Conservation (phyloP, 2,797 vertebrate species). For the Sarcophilus harrisii region DNA sequence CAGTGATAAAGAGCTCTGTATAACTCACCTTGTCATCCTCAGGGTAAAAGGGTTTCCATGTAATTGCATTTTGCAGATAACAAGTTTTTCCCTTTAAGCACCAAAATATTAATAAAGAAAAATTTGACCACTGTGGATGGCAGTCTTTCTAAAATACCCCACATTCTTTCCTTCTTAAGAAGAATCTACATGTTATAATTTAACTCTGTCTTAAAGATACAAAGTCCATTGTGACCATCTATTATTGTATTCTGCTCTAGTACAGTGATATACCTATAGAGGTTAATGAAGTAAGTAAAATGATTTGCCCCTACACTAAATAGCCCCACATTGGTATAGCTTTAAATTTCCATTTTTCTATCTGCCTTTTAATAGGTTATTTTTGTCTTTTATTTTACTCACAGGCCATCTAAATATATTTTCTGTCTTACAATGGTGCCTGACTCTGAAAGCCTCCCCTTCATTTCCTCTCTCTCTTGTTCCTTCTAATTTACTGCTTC, state of each 20-base stretch:
- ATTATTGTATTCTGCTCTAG: neutral
- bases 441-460: neutral
- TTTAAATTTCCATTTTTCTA: neutral
- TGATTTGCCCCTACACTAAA: constrained; percentile 5
- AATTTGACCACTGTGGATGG: neutral
- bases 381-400: neutral
- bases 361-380: neutral
- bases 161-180: neutral
- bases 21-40: neutral
- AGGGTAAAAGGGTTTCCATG: neutral
- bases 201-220: neutral
- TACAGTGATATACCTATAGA: neutral
- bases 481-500: neutral
- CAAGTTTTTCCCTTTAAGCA: neutral
- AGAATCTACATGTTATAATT: neutral
- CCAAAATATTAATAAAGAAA: neutral
- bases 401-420: neutral
- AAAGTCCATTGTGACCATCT: neutral
- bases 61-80: neutral
- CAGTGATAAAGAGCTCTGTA: neutral
- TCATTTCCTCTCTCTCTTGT: neutral
- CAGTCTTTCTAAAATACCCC: neutral
- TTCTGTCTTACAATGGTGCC: neutral
- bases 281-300: neutral
- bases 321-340: neutral